phyloP scores from a whole-genome alignment of 2,797 vertebrate genomes.

The Notolabrus celidotus region DNA sequence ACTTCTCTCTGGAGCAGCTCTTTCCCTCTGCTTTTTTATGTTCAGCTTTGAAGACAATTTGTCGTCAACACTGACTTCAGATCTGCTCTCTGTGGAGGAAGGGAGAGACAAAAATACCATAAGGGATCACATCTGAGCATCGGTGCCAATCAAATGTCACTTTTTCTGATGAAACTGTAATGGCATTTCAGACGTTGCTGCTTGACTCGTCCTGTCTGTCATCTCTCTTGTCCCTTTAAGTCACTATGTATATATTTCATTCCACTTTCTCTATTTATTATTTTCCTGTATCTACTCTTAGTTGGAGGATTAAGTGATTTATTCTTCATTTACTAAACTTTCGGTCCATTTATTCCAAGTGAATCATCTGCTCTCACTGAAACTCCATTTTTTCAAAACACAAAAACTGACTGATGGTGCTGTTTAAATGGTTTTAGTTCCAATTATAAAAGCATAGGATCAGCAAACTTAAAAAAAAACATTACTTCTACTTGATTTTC shows the following conservation, averaged over 20 bases:
- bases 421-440: conserved; percentile 30
- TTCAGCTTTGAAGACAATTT: conserved; percentile 41
- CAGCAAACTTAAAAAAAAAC: conserved; percentile 30
- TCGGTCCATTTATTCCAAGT: conserved; percentile 37
- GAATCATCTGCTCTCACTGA: conserved; percentile 28
- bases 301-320: conserved; percentile 41
- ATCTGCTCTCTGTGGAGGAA: conserved; percentile 61
- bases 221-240: conserved; percentile 7
- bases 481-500: conserved; percentile 33
- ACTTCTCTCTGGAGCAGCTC: conserved; percentile 34
- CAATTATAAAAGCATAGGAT: conserved; percentile 52
- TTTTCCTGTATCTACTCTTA: conserved; percentile 35
- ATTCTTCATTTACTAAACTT: conserved; percentile 43
- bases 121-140: conserved; percentile 38
- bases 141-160: conserved; percentile 59
- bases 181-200: conserved; percentile 21
- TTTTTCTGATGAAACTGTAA: conserved; percentile 56
- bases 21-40: conserved; percentile 35
- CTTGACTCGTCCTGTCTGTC: conserved; percentile 2
- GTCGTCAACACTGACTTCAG: conserved; percentile 50
- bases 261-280: conserved; percentile 21
- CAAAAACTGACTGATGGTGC: conserved; percentile 7
- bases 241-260: conserved; percentile 6
- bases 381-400: conserved; percentile 31
- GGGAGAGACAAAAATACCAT: conserved; percentile 49